Conservation (phyloP, 1,140 invertebrate species). For the Babylonia areolata region DNA sequence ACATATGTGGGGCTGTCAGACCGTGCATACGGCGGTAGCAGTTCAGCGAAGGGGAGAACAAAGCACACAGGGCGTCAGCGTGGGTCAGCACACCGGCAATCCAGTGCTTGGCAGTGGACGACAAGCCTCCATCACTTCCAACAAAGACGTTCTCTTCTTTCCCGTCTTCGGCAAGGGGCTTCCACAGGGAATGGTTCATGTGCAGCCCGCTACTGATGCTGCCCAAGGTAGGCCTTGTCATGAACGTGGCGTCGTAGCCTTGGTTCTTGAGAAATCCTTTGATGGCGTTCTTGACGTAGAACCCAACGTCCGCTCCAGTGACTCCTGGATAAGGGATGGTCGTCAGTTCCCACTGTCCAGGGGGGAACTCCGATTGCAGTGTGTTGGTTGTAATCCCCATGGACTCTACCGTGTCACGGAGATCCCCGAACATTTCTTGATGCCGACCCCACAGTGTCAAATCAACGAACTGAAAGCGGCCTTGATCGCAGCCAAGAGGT, state of each 20-base stretch:
- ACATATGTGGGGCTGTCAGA: constrained; percentile 31
- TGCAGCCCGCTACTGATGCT: constrained; percentile 46
- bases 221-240: constrained; percentile 41
- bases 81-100: constrained; percentile 55
- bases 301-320: constrained; percentile 31
- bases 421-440: constrained; percentile 1
- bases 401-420: background rate
- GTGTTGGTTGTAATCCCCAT: constrained; percentile 26
- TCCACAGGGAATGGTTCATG: constrained; percentile 55
- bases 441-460: background rate
- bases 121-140: background rate
- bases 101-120: constrained; percentile 45
- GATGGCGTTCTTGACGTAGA: constrained; percentile 40
- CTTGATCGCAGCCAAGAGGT: background rate
- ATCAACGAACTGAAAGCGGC: background rate
- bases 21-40: constrained; percentile 50
- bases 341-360: constrained; percentile 43
- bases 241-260: constrained; percentile 49
- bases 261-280: constrained; percentile 13
- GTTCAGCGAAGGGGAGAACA: constrained; percentile 55
- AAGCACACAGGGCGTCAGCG: constrained; percentile 44
- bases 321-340: constrained; percentile 36
- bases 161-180: background rate
- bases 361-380: constrained; percentile 28
- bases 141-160: constrained; percentile 28